These are phyloP conservation scores for Barbus barbus DNA, from an alignment of 2,113 vertebrate genomes.

Conservation along the genomic window DNA sequence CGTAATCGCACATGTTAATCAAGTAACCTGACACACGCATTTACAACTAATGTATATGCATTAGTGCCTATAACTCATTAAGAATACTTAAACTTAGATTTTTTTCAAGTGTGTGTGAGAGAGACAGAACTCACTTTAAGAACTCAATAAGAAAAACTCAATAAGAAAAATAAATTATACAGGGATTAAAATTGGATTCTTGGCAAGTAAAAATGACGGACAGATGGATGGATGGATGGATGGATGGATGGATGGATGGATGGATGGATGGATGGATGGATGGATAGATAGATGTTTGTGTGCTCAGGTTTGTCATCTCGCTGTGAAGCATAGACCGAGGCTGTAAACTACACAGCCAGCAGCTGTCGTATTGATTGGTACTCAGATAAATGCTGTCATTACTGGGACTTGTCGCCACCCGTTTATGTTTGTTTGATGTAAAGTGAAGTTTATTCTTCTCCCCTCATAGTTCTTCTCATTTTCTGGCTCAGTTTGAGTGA, in stretches of 20 bases:
- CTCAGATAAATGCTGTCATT: constrained; percentile 54
- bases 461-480: constrained; percentile 56
- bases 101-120: not conserved
- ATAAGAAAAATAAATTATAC: too few relatives aligned
- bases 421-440: constrained; percentile 5
- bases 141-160: too few relatives aligned
- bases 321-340: not conserved
- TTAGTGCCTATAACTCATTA: constrained; percentile 31
- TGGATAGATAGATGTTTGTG: not conserved
- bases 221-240: not conserved
- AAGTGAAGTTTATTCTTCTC: constrained; percentile 56
- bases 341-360: not conserved
- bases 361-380: constrained; percentile 11
- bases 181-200: too few relatives aligned
- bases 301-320: not conserved
- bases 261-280: not conserved
- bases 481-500: constrained; percentile 62
- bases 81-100: not conserved
- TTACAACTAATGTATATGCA: constrained; percentile 15
- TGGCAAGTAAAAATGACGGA: not conserved
- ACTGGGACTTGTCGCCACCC: constrained; percentile 33
- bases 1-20: constrained; percentile 34
- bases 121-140: too few relatives aligned
- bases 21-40: not conserved
- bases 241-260: not conserved